phyloP scores from a whole-genome alignment of 2,888 invertebrate genomes.

The Parochlus steinenii region DNA sequence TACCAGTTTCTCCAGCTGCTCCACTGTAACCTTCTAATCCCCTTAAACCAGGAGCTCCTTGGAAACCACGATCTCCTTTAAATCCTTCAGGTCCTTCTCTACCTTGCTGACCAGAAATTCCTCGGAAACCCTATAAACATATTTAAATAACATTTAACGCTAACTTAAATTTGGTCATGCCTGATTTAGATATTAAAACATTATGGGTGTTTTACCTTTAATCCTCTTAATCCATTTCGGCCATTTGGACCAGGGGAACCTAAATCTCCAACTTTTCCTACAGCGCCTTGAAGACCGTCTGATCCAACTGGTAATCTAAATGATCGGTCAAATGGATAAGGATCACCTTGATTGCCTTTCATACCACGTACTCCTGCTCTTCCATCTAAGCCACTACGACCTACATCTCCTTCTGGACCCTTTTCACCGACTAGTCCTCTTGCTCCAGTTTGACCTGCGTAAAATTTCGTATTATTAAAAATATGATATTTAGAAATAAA shows the following conservation, averaged over 20 bases:
- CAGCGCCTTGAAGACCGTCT: too few species aligned
- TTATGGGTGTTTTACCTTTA: conserved; percentile 22
- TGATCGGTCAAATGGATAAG: not conserved
- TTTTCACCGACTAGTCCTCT: conserved; percentile 22
- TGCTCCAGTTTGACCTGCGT: conserved; percentile 21
- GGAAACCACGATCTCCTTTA: conserved; percentile 73
- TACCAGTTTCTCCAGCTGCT: conserved; percentile 25
- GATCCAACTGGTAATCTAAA: not conserved
- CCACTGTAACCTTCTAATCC: conserved; percentile 42
- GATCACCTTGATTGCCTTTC: conserved; percentile 14
- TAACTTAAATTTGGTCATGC: not conserved
- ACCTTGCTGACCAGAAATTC: conserved; percentile 42
- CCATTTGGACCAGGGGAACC: conserved; percentile 39
- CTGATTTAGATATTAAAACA: too few species aligned
- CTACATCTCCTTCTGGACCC: too few species aligned
- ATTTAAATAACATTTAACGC: conserved; percentile 5
- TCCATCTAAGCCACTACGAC: conserved; percentile 39
- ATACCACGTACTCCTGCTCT: conserved; percentile 30
- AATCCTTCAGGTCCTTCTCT: conserved; percentile 48
- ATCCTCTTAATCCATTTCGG: conserved; percentile 30
- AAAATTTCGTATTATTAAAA: too few species aligned
- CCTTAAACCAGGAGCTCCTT: conserved; percentile 57
- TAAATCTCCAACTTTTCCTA: conserved; percentile 13
- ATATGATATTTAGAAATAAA: too few species aligned
- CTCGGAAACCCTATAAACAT: conserved; percentile 22